phyloP scores from a whole-genome alignment of 2,888 invertebrate genomes.

The Lissocephala sabroskyi region DNA sequence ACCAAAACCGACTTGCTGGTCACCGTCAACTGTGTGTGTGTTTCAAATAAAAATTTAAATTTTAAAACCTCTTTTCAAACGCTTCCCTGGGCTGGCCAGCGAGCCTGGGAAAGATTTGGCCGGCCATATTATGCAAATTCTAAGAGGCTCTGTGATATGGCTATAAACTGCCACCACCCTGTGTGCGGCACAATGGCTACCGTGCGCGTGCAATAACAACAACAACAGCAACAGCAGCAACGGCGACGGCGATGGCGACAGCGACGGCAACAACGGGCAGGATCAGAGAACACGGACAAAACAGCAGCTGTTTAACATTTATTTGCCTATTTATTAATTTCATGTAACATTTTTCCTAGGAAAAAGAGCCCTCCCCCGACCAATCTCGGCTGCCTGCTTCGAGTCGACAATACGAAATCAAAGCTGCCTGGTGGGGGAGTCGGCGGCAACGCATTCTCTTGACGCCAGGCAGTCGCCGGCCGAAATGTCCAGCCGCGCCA shows the following conservation, averaged over 20 bases:
- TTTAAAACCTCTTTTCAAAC: neutral
- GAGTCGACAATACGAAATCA: constrained; percentile 54
- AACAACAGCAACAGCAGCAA: constrained; percentile 13
- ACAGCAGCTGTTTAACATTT: constrained; percentile 64
- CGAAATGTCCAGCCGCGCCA: constrained; percentile 54
- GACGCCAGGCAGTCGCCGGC: constrained; percentile 59
- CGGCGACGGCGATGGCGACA: neutral
- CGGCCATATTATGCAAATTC: constrained; percentile 52
- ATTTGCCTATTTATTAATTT: constrained; percentile 65
- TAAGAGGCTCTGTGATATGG: constrained; percentile 5
- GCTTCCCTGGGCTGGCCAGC: neutral
- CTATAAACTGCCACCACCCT: constrained; percentile 43
- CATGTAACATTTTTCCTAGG: constrained; percentile 66
- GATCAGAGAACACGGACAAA: constrained; percentile 51
- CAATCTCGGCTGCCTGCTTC: too few species aligned
- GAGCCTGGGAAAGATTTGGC: constrained; percentile 37
- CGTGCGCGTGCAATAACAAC: constrained; percentile 55
- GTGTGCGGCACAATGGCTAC: constrained; percentile 62
- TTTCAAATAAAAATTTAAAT: neutral
- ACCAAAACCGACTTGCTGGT: too few species aligned
- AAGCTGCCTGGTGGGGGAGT: constrained; percentile 24
- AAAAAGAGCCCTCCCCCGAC: constrained; percentile 20
- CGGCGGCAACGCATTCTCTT: constrained; percentile 51
- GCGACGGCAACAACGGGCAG: constrained; percentile 26
- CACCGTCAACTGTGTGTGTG: neutral